Percentiles rank a stretch among this genome's conserved stretches.
Evolutionary conservation across 2,888 invertebrate species (phyloP).

Genomic region (Epinotia ramella): DNA sequence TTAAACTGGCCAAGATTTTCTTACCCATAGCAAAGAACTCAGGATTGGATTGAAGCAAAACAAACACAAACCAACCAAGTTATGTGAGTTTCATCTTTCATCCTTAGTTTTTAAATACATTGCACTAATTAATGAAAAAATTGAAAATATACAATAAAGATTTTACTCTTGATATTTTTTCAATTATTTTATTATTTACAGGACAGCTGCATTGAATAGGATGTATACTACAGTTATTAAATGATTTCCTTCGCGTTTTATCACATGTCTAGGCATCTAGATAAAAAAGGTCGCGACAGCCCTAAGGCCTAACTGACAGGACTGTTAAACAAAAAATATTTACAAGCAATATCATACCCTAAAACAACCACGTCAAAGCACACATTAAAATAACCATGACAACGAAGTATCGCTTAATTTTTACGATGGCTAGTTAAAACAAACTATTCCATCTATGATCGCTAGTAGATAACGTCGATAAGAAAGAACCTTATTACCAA

Average conservation of each 20-base stretch:
- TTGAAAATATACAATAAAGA: not conserved
- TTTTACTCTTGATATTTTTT: not conserved
- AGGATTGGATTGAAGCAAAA: too few relatives aligned
- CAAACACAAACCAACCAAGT: too few relatives aligned
- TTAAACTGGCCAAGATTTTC: too few relatives aligned
- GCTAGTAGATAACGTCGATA: constrained; percentile 18
- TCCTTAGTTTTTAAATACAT: too few relatives aligned
- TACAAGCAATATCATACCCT: constrained; percentile 2
- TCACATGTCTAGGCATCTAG: constrained; percentile 27
- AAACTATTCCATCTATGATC: constrained; percentile 45
- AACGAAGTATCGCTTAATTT: constrained; percentile 40
- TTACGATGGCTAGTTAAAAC: constrained; percentile 45
- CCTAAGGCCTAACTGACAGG: constrained; percentile 32
- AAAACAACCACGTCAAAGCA: not conserved
- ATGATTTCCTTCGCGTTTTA: constrained; percentile 9
- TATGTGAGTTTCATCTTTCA: too few relatives aligned
- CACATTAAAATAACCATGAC: not conserved
- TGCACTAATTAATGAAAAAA: not conserved
- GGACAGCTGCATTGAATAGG: constrained; percentile 12
- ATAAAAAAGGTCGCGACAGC: constrained; percentile 24
- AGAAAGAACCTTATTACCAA: constrained; percentile 26
- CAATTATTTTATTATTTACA: not conserved
- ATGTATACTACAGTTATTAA: constrained; percentile 10
- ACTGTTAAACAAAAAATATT: constrained; percentile 2
- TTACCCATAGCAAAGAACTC: too few relatives aligned